These are phyloP conservation scores for Geophilus truncorum DNA, from an alignment of 2,888 invertebrate species.

Conservation along the genomic window DNA sequence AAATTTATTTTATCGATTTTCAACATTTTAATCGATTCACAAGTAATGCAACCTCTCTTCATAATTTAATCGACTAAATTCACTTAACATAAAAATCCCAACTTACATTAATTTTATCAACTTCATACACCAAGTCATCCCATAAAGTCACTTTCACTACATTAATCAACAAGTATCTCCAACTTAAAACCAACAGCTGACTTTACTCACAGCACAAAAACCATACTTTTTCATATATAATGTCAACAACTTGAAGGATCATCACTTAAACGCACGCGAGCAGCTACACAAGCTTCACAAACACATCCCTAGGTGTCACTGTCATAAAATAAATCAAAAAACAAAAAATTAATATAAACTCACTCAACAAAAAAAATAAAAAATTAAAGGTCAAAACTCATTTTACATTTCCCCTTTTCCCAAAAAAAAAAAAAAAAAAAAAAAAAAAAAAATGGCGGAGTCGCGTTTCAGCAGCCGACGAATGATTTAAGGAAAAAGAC, in stretches of 20 bases:
- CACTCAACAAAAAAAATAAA: not conserved
- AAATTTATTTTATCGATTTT: no score
- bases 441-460: not conserved
- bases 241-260: not conserved
- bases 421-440: not conserved
- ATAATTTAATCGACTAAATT: no score
- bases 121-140: not conserved
- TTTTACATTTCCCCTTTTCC: not conserved
- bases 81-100: no score
- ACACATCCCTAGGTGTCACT: not conserved
- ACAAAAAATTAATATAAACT: not conserved
- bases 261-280: not conserved
- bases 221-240: not conserved
- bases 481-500: not conserved
- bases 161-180: not conserved
- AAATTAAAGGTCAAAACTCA: not conserved
- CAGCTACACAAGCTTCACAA: not conserved
- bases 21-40: no score
- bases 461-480: not conserved
- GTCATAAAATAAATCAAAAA: not conserved
- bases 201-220: not conserved
- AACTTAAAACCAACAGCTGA: not conserved
- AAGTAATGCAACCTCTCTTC: no score
- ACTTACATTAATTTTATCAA: not conserved
- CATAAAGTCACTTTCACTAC: not conserved